These are phyloP conservation scores for Porites rus DNA, from an alignment of 92 coral and sea anemone genomes.

Conservation along the genomic window DNA sequence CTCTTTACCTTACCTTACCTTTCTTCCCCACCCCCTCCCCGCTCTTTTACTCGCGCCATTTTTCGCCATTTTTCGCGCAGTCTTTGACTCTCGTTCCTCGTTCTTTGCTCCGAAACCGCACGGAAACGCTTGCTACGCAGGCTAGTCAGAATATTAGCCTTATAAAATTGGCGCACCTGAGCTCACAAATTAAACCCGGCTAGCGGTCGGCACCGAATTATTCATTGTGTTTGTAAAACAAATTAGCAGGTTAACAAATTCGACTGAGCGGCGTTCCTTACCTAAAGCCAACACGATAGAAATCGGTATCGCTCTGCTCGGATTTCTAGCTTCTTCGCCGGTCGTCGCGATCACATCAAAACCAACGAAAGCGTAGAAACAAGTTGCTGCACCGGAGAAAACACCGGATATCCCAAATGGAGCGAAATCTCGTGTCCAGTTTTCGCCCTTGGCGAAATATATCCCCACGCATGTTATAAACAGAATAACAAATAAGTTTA, in stretches of 20 bases:
- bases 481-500: conserved; percentile 57
- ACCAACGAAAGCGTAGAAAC: conserved; percentile 74
- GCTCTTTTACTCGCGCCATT: too few species aligned
- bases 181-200: neutral
- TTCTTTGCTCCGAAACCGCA: too few species aligned
- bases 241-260: too few species aligned
- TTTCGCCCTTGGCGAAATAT: conserved; percentile 27
- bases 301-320: conserved; percentile 65
- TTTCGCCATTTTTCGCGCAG: too few species aligned
- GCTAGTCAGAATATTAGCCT: too few species aligned
- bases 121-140: too few species aligned
- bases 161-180: neutral
- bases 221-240: neutral
- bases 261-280: conserved; percentile 40
- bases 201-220: too few species aligned
- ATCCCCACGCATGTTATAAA: conserved; percentile 54
- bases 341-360: conserved; percentile 72
- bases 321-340: conserved; percentile 73
- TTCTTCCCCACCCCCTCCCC: too few species aligned
- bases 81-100: too few species aligned
- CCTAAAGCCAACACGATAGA: conserved; percentile 79
- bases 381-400: conserved; percentile 72
- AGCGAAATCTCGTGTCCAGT: conserved; percentile 74
- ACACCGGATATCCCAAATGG: conserved; percentile 75
- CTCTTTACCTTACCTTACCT: too few species aligned